phyloP scores from a whole-genome alignment of 2,113 vertebrate genomes.

The Ahaetulla prasina region DNA sequence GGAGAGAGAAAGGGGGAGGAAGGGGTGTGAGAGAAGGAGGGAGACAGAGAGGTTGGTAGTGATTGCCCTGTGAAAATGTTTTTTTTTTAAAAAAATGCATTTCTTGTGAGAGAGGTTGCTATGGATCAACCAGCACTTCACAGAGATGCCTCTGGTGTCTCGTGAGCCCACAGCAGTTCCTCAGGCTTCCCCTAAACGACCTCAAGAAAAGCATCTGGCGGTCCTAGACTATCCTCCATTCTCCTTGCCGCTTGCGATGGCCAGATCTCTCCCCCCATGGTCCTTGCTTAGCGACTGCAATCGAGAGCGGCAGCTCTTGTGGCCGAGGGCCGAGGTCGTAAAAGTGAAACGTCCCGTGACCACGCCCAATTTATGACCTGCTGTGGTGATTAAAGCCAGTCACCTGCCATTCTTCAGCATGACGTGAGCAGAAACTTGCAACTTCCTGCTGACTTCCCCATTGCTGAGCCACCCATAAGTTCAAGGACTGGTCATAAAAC shows the following conservation, averaged over 20 bases:
- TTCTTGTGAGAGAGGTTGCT: neutral
- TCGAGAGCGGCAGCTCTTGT: neutral
- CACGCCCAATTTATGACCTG: neutral
- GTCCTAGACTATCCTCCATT: neutral
- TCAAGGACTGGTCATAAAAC: neutral
- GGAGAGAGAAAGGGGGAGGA: neutral
- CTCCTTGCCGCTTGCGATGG: neutral
- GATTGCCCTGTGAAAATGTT: neutral
- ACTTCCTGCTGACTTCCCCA: neutral
- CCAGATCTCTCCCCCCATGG: neutral
- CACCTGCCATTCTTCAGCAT: neutral
- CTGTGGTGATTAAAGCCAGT: neutral
- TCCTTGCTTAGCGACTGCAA: neutral
- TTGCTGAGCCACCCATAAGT: neutral
- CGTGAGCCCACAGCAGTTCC: neutral
- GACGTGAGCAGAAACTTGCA: neutral
- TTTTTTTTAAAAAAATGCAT: neutral
- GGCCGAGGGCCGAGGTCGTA: neutral
- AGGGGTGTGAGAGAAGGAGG: rapidly evolving
- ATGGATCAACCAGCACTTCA: neutral
- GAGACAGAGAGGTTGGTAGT: neutral
- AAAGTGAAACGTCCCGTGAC: neutral
- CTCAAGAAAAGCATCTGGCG: neutral
- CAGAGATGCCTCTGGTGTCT: neutral
- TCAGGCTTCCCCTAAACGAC: neutral